phyloP scores from a whole-genome alignment of 2,797 vertebrate genomes.

The Eremophila alpestris region DNA sequence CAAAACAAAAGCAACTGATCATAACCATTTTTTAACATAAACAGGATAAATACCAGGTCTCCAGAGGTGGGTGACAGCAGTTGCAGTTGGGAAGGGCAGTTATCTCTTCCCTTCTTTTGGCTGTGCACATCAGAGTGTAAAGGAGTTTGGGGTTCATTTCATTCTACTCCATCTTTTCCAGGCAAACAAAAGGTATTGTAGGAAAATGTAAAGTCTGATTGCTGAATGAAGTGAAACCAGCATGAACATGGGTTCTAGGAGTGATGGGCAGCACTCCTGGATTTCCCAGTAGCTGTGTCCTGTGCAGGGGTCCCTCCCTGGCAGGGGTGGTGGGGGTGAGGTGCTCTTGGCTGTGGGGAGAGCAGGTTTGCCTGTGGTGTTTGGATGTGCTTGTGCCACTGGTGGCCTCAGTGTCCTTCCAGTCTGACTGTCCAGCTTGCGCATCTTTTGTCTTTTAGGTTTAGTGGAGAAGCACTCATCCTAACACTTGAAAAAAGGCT shows the following conservation, averaged over 20 bases:
- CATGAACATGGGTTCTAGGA: rapidly evolving
- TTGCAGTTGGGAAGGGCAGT: background rate
- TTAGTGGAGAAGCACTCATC: background rate
- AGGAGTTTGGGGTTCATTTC: background rate
- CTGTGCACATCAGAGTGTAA: background rate
- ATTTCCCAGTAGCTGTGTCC: background rate
- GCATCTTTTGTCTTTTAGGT: background rate
- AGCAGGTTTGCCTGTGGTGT: rapidly evolving
- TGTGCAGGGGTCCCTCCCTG: background rate
- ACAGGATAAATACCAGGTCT: background rate
- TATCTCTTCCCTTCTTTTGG: background rate
- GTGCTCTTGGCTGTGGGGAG: background rate
- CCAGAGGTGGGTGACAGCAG: background rate
- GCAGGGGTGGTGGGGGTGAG: rapidly evolving
- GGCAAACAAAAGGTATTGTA: background rate
- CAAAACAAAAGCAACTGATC: background rate
- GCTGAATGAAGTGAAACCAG: background rate
- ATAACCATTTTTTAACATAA: rapidly evolving
- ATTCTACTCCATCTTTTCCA: background rate
- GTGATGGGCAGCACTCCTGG: background rate
- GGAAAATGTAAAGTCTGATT: background rate
- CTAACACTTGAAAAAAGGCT: background rate
- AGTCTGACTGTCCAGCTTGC: rapidly evolving
- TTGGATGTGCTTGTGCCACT: rapidly evolving
- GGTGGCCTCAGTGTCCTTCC: background rate